Percentiles rank a stretch among this genome's conserved stretches.
Conservation (phyloP, 2,888 invertebrate genomes). For the Rhamnusium bicolor region DNA sequence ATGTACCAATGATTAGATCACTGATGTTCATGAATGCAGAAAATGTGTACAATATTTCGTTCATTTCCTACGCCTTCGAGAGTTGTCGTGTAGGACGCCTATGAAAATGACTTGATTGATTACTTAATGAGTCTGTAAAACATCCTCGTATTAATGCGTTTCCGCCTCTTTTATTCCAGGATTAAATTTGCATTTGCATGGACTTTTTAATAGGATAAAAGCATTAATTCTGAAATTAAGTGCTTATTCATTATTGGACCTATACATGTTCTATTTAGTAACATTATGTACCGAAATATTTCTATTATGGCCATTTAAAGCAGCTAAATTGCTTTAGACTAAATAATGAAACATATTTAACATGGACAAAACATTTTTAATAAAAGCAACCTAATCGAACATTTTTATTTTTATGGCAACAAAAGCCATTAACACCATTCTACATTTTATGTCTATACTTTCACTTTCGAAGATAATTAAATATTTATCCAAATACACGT, state of each 20-base stretch:
- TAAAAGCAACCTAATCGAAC: neutral
- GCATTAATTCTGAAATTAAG: slow-evolving; percentile 14
- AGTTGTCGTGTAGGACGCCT: too few species aligned
- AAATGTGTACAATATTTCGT: too few species aligned
- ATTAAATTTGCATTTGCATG: slow-evolving; percentile 26
- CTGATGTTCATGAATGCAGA: too few species aligned
- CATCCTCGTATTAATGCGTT: slow-evolving; percentile 9
- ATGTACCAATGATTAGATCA: too few species aligned
- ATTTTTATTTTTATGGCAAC: neutral
- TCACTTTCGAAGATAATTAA: neutral
- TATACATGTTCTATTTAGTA: neutral
- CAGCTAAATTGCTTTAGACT: neutral
- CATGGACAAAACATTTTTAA: neutral
- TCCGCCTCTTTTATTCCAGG: slow-evolving; percentile 18
- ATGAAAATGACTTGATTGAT: slow-evolving; percentile 5
- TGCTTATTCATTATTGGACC: neutral
- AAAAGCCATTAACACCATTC: neutral
- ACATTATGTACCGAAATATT: neutral
- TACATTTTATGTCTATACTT: neutral
- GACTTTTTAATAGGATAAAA: slow-evolving; percentile 14
- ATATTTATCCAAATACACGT: neutral
- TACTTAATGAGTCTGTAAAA: slow-evolving; percentile 13
- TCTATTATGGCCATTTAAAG: neutral
- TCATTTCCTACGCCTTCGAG: too few species aligned
- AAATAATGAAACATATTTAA: neutral